Evolutionary conservation across 1,140 invertebrate genomes (phyloP).

Genomic region (Notospermus geniculatus): DNA sequence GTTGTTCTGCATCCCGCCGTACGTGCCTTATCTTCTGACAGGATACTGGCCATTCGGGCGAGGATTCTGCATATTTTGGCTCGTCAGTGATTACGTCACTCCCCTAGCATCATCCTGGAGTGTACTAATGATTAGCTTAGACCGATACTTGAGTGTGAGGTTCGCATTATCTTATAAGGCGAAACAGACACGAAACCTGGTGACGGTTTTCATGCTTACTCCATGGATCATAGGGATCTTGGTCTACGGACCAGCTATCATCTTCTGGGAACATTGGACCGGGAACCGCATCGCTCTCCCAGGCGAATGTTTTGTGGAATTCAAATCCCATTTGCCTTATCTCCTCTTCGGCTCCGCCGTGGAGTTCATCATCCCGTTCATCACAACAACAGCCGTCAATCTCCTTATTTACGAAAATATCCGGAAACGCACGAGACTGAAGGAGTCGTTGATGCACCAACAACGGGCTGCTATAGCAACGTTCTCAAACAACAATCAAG

Average conservation of each 20-base stretch:
- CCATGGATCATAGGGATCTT: slow-evolving; percentile 24
- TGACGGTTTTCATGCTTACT: slow-evolving; percentile 18
- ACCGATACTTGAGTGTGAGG: slow-evolving; percentile 15
- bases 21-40: slow-evolving; percentile 7
- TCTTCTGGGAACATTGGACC: slow-evolving; percentile 22
- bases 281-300: slow-evolving; percentile 10
- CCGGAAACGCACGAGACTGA: slow-evolving; percentile 13
- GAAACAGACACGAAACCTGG: slow-evolving; percentile 4
- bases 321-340: slow-evolving; percentile 19
- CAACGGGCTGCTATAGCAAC: no score
- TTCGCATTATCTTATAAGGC: slow-evolving; percentile 1
- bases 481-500: neutral
- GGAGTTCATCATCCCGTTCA: slow-evolving; percentile 25
- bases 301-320: slow-evolving; percentile 22
- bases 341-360: slow-evolving; percentile 19
- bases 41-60: slow-evolving; percentile 19
- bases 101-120: slow-evolving; percentile 24
- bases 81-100: slow-evolving; percentile 24
- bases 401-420: slow-evolving; percentile 24
- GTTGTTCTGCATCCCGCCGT: slow-evolving; percentile 9
- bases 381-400: slow-evolving; percentile 17
- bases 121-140: slow-evolving; percentile 25
- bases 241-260: slow-evolving; percentile 22
- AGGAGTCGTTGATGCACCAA: no score
- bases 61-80: slow-evolving; percentile 18